These are phyloP conservation scores for Apis dorsata DNA, from an alignment of 1,140 invertebrate genomes.

Conservation along the genomic window DNA sequence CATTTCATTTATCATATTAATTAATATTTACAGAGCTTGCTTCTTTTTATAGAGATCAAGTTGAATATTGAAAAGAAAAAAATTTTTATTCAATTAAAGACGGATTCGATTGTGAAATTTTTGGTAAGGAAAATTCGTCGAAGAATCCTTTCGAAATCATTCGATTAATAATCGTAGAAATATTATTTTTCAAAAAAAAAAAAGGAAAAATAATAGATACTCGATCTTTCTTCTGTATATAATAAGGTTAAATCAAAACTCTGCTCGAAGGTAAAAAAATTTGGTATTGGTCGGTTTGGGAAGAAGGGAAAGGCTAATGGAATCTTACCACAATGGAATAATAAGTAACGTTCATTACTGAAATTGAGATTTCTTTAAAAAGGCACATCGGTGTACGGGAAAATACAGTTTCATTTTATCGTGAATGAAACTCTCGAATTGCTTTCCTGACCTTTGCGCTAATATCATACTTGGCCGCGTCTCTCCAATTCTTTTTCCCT, in stretches of 20 bases:
- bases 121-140: too few species aligned
- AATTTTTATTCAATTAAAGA: too few species aligned
- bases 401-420: background rate
- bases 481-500: background rate
- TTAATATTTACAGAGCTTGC: too few species aligned
- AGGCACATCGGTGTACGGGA: background rate
- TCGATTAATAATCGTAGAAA: too few species aligned
- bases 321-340: background rate
- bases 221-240: background rate
- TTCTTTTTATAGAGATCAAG: too few species aligned
- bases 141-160: too few species aligned
- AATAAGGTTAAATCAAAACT: background rate
- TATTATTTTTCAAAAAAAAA: too few species aligned
- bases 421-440: background rate
- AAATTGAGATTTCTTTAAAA: background rate
- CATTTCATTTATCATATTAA: too few species aligned
- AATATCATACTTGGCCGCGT: background rate
- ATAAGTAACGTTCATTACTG: conserved; percentile 5
- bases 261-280: conserved; percentile 1
- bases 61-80: too few species aligned
- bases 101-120: too few species aligned
- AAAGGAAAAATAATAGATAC: too few species aligned
- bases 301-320: background rate
- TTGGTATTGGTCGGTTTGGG: background rate
- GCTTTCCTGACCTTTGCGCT: background rate